Evolutionary conservation across 2,888 invertebrate species (phyloP), one percentile per base, ranked within the genome.

Genomic region (Apamea sordens): DNA sequence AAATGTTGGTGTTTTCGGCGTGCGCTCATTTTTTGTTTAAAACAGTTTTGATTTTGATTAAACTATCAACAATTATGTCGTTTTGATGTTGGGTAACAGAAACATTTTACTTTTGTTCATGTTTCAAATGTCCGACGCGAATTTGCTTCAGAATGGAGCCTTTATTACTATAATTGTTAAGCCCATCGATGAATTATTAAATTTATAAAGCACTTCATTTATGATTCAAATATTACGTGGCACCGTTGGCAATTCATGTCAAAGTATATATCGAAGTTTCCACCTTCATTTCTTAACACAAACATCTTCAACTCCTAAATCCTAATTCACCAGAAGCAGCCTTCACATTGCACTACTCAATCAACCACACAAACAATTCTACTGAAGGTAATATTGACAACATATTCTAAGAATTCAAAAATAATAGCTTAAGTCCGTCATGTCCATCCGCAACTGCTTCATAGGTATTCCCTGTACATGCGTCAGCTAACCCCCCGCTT

Each of bases 401-500:
- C n/a, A 53, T 13, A 53, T 84, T 77, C 80, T 59, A 13, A 80
- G 87, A 87, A 84, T 73, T 77, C 21, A 63, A 71, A 77, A 80
- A 75, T 77, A 77, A 83, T 80, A 47, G 36, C 41, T 59, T 61
- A 70, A 76, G 74, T 85, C 65, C 82, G 78, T 73, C 86, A 75
- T 80, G 78, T 86, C 86, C 88, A 88, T 80, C 71, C 53, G 3
- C 44, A 69, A 67, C 71, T 73, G 53, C 71, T 85, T 80, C 78
- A 77, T 89, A 87, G 86, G 87, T 91, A 92, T 91, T 91, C 90
- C 91, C 92, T 91, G 92, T 86, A 76, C 84, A 88, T 91, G 90
- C 90, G 89, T 86, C 89, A 86, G 76, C 82, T 79, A 88, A 83
- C 92, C 94, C 94, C 93, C 92, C 70, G 93, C 95, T 88, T 94